Conservation (phyloP, 2,888 invertebrate genomes). For the Amblyteles armatorius region DNA sequence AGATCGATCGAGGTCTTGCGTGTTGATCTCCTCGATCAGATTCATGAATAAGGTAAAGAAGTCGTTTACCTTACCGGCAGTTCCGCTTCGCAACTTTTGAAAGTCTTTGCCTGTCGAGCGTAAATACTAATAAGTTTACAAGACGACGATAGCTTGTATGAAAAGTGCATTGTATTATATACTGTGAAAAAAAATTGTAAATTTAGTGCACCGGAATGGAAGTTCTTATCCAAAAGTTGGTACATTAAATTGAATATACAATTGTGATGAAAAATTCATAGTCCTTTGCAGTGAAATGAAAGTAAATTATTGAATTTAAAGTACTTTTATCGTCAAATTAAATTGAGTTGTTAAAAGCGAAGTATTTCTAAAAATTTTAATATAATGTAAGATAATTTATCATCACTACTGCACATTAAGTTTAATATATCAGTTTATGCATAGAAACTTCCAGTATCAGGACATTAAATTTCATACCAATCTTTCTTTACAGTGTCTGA, state of each 20-base stretch:
- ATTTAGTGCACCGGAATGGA: too few species aligned
- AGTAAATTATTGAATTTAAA: too few species aligned
- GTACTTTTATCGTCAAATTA: not conserved
- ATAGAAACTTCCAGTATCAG: too few species aligned
- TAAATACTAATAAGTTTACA: not conserved
- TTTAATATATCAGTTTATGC: too few species aligned
- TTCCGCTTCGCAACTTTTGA: conserved; percentile 79
- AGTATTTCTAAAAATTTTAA: too few species aligned
- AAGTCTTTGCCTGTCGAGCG: conserved; percentile 76
- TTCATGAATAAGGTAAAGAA: conserved; percentile 78
- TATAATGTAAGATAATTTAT: too few species aligned
- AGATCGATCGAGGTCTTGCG: conserved; percentile 76
- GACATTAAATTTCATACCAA: too few species aligned
- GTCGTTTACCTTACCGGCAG: conserved; percentile 79
- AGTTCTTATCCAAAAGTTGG: too few species aligned
- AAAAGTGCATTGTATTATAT: too few species aligned
- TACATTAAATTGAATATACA: not conserved
- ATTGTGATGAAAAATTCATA: too few species aligned
- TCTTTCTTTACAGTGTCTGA: not conserved
- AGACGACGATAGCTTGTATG: not conserved
- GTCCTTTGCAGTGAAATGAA: too few species aligned
- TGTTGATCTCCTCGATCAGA: conserved; percentile 81
- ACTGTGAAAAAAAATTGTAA: not conserved
- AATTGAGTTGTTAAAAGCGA: not conserved
- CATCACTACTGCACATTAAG: too few species aligned